A percentile compares a stretch with the other conserved stretches of the same genome.
phyloP scores from a whole-genome alignment of 2,113 vertebrate species.

The Paratilapia polleni region DNA sequence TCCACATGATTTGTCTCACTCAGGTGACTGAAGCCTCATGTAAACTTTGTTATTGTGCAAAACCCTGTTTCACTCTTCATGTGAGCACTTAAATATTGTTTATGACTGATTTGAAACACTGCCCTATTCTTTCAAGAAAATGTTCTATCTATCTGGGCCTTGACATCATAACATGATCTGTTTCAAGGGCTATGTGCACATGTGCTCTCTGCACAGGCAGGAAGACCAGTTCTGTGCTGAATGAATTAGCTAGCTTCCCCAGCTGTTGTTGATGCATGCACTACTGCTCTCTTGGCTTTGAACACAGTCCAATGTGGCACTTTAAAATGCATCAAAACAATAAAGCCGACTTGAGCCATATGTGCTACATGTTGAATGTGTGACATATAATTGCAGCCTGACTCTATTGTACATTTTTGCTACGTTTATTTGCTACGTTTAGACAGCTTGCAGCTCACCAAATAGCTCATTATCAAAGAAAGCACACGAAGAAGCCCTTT shows the following conservation, averaged over 20 bases:
- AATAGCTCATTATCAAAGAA: slow-evolving; percentile 1
- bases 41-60: background rate
- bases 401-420: background rate
- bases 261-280: background rate
- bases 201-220: background rate
- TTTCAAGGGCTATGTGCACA: slow-evolving; percentile 6
- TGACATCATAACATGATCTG: background rate
- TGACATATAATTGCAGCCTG: background rate
- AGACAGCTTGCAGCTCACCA: background rate
- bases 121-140: background rate
- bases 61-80: background rate
- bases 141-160: no score
- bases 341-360: background rate
- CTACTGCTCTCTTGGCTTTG: background rate
- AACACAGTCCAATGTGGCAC: background rate
- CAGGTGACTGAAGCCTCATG: background rate
- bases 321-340: background rate
- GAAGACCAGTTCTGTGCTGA: background rate
- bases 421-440: background rate
- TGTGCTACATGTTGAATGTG: background rate
- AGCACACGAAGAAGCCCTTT: background rate
- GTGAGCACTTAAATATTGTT: no score
- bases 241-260: background rate
- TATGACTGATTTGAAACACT: no score
- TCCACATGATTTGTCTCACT: no score